Evolutionary conservation across 2,888 invertebrate genomes (phyloP).

Genomic region (Eupithecia insigniata): DNA sequence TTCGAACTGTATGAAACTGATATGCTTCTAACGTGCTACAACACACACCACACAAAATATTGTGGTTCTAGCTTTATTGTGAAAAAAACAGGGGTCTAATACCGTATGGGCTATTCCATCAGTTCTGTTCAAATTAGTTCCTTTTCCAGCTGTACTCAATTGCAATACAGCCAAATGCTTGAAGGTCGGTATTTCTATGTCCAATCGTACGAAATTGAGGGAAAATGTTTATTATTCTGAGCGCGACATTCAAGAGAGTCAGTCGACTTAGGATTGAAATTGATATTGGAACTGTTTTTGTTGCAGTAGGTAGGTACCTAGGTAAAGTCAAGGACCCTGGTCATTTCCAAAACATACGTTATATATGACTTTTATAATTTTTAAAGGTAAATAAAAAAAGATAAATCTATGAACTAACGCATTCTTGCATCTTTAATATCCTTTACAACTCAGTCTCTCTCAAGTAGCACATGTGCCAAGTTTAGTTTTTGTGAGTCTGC

Average conservation of each 20-base stretch:
- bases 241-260: neutral
- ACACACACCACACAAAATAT: too few relatives aligned
- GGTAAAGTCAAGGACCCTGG: neutral
- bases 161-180: neutral
- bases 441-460: conserved; percentile 17
- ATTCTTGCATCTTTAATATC: conserved; percentile 11
- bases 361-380: neutral
- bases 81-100: too few relatives aligned
- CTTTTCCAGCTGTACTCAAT: neutral
- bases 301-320: too few relatives aligned
- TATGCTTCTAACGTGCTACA: too few relatives aligned
- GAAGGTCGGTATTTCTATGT: neutral
- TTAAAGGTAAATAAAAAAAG: neutral
- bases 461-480: conserved; percentile 32
- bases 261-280: neutral
- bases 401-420: neutral
- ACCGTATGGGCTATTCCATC: neutral
- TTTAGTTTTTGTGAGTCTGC: conserved; percentile 26
- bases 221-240: neutral
- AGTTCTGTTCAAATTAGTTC: neutral
- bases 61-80: neutral
- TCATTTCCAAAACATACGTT: neutral
- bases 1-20: too few relatives aligned
- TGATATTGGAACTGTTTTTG: neutral
- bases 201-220: neutral